These are phyloP conservation scores for Hycleus phaleratus DNA, from an alignment of 1,140 invertebrate species.

Conservation along the genomic window DNA sequence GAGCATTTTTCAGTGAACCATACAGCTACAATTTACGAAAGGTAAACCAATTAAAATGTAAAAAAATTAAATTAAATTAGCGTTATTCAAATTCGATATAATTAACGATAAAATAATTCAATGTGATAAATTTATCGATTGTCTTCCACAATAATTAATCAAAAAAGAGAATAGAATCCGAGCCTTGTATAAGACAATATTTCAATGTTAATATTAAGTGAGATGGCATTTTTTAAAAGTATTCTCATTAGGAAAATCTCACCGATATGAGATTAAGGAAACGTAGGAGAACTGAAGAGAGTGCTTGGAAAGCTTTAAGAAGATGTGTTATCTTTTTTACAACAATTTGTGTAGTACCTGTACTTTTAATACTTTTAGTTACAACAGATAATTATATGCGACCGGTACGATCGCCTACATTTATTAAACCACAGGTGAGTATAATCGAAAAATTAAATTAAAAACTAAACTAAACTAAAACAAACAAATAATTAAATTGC, in stretches of 20 bases:
- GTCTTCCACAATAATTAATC: background rate
- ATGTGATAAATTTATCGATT: background rate
- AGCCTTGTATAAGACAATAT: background rate
- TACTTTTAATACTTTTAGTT: conserved; percentile 38
- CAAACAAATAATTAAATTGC: background rate
- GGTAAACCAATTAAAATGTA: background rate
- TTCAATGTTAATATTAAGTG: background rate
- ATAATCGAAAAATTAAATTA: background rate
- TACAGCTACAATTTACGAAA: background rate
- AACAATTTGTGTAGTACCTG: conserved; percentile 38
- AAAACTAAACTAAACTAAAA: background rate
- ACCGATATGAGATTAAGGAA: conserved; percentile 31
- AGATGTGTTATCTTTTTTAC: conserved; percentile 40
- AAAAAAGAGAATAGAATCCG: background rate
- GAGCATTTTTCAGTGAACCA: background rate
- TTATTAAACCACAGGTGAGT: conserved; percentile 21
- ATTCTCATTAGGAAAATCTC: background rate
- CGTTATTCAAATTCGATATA: background rate
- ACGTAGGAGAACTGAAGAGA: conserved; percentile 22
- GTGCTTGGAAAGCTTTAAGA: conserved; percentile 35
- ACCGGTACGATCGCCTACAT: conserved; percentile 20
- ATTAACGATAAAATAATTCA: too few relatives aligned
- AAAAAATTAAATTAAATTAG: background rate
- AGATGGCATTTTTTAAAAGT: background rate
- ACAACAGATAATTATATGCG: conserved; percentile 39